Conservation (phyloP, 2,113 vertebrate genomes). For the Megaleporinus macrocephalus region DNA sequence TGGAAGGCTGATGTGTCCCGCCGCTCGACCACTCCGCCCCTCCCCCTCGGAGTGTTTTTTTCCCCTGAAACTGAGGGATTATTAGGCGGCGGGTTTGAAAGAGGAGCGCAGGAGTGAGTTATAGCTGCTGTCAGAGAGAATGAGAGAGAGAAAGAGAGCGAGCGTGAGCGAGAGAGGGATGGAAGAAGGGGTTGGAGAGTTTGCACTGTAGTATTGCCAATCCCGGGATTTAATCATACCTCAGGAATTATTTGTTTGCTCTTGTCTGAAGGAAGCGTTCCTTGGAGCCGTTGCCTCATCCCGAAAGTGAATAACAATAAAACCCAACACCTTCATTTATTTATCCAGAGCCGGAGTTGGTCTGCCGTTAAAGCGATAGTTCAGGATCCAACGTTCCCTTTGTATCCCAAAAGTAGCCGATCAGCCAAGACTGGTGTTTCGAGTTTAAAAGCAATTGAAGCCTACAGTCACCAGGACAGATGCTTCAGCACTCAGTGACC, state of each 20-base stretch:
- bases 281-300: background rate
- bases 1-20: too few species aligned
- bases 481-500: too few species aligned
- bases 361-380: too few species aligned
- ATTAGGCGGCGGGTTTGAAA: constrained; percentile 6
- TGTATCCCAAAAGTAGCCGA: too few species aligned
- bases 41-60: background rate
- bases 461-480: too few species aligned
- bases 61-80: background rate
- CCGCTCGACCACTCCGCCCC: background rate
- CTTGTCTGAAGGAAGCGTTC: constrained; percentile 17
- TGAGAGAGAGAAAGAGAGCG: constrained; percentile 2
- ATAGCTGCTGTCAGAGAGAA: background rate
- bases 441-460: too few species aligned
- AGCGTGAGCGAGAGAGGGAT: background rate
- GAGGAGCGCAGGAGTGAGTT: background rate
- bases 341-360: too few species aligned
- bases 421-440: too few species aligned
- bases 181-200: constrained; percentile 18
- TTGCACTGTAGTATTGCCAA: constrained; percentile 15
- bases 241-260: constrained; percentile 33
- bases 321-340: background rate
- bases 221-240: background rate
- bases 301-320: background rate
- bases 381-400: too few species aligned